Percentiles rank a stretch among this genome's conserved stretches.
Conservation (phyloP, 2,113 vertebrate genomes). For the Otolemur garnettii region DNA sequence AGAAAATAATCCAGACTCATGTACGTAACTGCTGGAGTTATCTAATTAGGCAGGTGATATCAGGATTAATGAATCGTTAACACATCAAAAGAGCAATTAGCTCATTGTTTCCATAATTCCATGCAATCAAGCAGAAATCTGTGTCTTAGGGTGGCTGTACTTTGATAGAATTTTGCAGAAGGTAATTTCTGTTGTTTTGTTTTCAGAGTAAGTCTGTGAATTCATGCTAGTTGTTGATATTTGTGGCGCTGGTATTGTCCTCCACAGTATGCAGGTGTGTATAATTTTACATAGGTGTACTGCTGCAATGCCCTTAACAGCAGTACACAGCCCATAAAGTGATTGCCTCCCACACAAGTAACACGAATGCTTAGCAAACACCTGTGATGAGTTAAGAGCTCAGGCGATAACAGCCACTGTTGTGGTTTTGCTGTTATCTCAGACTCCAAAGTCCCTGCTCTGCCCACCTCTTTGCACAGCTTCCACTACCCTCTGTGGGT, state of each 20-base stretch:
- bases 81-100: constrained; percentile 29
- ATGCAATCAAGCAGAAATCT: not conserved
- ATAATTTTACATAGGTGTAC: not conserved
- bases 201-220: not conserved
- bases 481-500: accelerated
- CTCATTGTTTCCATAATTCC: constrained; percentile 6
- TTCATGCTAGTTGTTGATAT: not conserved
- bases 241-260: not conserved
- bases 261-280: accelerated
- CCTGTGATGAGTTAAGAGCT: not conserved
- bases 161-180: not conserved
- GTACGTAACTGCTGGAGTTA: constrained; percentile 1
- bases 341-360: accelerated
- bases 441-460: not conserved
- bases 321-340: accelerated
- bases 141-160: not conserved
- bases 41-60: constrained; percentile 64
- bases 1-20: not conserved
- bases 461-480: accelerated
- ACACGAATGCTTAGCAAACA: accelerated
- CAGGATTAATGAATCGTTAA: constrained; percentile 68
- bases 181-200: not conserved
- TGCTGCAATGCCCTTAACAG: not conserved
- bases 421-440: accelerated
- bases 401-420: accelerated